A percentile compares a stretch with the other conserved stretches of the same genome.
Conservation (phyloP, 2,113 vertebrate species). For the Tursiops truncatus region DNA sequence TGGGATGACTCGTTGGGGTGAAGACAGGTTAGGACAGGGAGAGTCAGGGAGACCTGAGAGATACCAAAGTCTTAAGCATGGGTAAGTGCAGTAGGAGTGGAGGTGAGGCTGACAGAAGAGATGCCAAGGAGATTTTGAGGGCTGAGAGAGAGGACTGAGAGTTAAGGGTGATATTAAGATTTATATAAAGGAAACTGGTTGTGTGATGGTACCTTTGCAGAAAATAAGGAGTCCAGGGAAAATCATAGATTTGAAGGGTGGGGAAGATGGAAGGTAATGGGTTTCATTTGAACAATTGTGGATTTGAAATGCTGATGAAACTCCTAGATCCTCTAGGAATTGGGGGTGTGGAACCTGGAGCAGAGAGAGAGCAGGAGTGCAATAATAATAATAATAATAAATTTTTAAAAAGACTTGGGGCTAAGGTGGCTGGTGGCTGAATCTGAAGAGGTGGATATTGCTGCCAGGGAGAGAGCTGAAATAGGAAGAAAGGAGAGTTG, state of each 20-base stretch:
- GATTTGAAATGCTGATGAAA: background rate
- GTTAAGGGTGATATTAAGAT: background rate
- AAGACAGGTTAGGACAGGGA: background rate
- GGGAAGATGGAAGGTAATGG: background rate
- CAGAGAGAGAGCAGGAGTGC: background rate
- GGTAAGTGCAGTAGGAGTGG: background rate
- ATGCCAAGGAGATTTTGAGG: background rate
- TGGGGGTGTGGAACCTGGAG: background rate
- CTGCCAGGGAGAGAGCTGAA: background rate
- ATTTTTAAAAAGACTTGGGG: background rate
- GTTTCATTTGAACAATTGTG: background rate
- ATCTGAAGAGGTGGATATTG: background rate
- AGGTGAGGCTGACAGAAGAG: background rate
- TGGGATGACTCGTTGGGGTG: background rate
- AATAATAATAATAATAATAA: background rate
- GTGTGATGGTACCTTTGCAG: background rate
- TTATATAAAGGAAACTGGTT: background rate
- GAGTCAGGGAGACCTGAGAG: background rate
- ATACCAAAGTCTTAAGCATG: background rate
- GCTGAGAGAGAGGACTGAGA: background rate
- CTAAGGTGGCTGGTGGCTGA: background rate
- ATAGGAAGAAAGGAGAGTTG: background rate
- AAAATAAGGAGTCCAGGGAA: background rate
- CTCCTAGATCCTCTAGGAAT: background rate
- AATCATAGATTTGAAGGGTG: background rate